Evolutionary conservation across 1,140 invertebrate species (phyloP).

Genomic region (Tyrophagus putrescentiae): DNA sequence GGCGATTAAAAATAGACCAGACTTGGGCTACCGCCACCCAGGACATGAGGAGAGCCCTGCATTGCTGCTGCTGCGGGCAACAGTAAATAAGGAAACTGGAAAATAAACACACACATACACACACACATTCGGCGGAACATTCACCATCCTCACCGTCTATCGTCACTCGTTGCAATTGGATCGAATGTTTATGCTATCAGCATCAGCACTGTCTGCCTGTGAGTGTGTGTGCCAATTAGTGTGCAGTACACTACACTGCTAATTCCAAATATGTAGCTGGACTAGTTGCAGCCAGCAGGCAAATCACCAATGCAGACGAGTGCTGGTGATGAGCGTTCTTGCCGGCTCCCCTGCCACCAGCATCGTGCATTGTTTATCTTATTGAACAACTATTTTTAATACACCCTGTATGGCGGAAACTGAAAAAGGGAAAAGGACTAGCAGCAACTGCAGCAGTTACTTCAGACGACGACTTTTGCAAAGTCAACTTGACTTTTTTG

Average conservation of each 20-base stretch:
- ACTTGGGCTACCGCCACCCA: not conserved
- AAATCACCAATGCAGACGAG: not conserved
- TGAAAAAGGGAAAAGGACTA: no score
- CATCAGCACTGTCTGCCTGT: no score
- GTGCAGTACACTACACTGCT: not conserved
- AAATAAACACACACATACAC: not conserved
- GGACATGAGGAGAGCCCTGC: not conserved
- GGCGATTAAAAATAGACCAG: constrained; percentile 4
- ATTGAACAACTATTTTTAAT: no score
- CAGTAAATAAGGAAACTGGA: constrained; percentile 15
- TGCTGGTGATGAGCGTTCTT: no score
- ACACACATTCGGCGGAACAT: not conserved
- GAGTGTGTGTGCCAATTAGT: not conserved
- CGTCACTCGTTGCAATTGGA: constrained; percentile 12
- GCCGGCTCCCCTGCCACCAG: not conserved
- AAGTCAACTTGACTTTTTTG: no score
- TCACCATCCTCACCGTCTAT: not conserved
- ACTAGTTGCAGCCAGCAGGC: not conserved
- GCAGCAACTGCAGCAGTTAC: no score
- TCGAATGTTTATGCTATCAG: constrained; percentile 8
- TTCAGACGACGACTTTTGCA: no score
- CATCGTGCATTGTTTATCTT: constrained; percentile 1
- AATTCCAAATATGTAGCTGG: not conserved
- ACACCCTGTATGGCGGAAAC: no score
- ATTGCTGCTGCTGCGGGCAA: not conserved